These are phyloP conservation scores for Cuniculus paca DNA, from an alignment of 2,797 vertebrate genomes.

Conservation along the genomic window DNA sequence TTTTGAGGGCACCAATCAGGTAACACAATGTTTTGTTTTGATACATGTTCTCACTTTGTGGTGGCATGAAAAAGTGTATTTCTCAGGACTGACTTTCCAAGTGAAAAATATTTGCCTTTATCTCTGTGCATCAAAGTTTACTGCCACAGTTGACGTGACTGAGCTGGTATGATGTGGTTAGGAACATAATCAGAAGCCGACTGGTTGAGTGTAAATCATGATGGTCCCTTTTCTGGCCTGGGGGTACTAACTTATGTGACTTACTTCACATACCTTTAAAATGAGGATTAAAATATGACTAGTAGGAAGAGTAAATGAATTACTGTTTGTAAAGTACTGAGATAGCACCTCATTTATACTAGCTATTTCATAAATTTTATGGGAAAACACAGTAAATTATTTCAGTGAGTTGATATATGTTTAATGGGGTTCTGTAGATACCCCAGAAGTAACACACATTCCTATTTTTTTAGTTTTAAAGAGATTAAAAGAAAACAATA, in stretches of 20 bases:
- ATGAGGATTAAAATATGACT: background rate
- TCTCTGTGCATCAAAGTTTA: background rate
- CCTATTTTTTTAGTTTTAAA: background rate
- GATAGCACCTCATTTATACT: background rate
- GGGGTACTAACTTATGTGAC: background rate
- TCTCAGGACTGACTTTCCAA: constrained; percentile 4
- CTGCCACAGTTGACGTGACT: background rate
- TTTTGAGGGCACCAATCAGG: background rate
- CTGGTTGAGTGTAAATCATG: background rate
- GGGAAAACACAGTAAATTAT: background rate
- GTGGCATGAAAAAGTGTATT: background rate
- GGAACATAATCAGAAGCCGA: background rate
- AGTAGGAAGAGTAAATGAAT: background rate
- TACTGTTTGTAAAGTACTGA: background rate
- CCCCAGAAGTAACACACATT: background rate
- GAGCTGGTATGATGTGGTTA: background rate
- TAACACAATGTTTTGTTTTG: constrained; percentile 25
- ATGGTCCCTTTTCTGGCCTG: background rate
- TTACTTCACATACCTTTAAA: constrained; percentile 46
- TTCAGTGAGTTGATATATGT: background rate
- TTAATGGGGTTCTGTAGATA: background rate
- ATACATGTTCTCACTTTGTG: background rate
- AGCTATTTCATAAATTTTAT: background rate
- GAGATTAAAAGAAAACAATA: no score
- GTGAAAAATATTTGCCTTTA: constrained; percentile 14